Base-by-base conservation (phyloP, 2,113 vertebrate genomes). In the Odocoileus hemionus region DNA sequence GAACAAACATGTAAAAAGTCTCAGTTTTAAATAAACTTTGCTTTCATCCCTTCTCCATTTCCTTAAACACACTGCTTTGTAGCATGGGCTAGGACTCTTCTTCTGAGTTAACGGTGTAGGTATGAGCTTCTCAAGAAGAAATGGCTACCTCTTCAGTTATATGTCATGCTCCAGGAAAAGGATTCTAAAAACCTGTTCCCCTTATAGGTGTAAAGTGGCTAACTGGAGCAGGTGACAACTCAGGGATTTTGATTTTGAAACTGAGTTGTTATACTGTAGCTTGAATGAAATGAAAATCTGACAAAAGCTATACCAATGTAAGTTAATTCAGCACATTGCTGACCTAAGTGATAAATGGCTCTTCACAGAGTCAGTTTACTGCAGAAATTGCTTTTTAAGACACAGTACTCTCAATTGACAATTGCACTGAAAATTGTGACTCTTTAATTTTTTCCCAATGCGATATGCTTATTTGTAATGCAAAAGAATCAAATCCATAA, bases 241-340 rank as follows among this genome's bases (percentile, higher is more conserved):
- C 2, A 39, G 14, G 11, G 11, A 60, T 74, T 91, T 79, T 57
- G 74, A 84, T 84, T 60, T 95, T 79, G 33, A 84, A 83, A 94
- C 8, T 30, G 43, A 93, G 14, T 52, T 95, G 82, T 30, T 67
- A 52, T 84, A 91, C 79, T 95, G 92, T 57, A 33, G 25, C 50
- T 82, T 39, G 15, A 91, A 96, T 91, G n/a, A 88, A 97, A 79
- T 47, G 95, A 89, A 95, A 83, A 39, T 79, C 89, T 79, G 55
- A 86, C 45, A 97, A 89, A 95, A 91, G 21, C 45, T 93, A 58
- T 93, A 78, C 11, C 28, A 70, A 87, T 39, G 36, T 95, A 95
- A 95, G 28, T 86, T 67, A 92, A 94, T 84, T 84, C 43, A 87
- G 26, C 80, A 47, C 57, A 23, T 8, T 55, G 28, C 33, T 94